A percentile compares a stretch with the other conserved stretches of the same genome.
Conservation (phyloP, 1,140 invertebrate genomes). For the Habropoda laboriosa region DNA sequence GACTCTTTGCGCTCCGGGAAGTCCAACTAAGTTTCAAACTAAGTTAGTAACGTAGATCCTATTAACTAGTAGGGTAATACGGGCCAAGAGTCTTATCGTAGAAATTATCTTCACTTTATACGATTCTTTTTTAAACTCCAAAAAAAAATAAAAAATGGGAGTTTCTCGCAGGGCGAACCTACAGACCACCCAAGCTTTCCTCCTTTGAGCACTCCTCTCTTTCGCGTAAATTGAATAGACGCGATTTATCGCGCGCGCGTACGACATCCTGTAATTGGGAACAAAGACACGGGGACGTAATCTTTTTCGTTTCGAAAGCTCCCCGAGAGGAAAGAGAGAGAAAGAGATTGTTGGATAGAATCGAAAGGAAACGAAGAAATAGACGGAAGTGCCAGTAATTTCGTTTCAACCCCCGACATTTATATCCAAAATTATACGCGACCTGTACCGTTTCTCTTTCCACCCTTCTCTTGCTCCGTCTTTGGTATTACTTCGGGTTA, state of each 20-base stretch:
- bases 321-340: not conserved
- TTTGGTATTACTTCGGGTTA: no score
- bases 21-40: slow-evolving; percentile 69
- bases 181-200: not conserved
- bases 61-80: slow-evolving; percentile 74
- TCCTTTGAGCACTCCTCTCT: not conserved
- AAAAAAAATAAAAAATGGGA: no score
- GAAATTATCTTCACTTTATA: slow-evolving; percentile 72
- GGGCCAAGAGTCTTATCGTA: slow-evolving; percentile 72
- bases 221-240: slow-evolving; percentile 47
- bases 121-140: slow-evolving; percentile 57
- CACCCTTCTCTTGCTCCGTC: no score
- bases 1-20: slow-evolving; percentile 66
- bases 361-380: not conserved
- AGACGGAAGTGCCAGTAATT: not conserved
- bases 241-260: slow-evolving; percentile 29
- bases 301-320: not conserved
- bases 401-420: not conserved
- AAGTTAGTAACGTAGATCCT: slow-evolving; percentile 75
- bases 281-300: not conserved
- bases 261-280: slow-evolving; percentile 10
- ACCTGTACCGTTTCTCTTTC: not conserved
- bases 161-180: not conserved
- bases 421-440: slow-evolving; percentile 1
- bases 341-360: not conserved